Evolutionary conservation across 2,888 invertebrate genomes (phyloP).

Genomic region (Chalcis sispes): DNA sequence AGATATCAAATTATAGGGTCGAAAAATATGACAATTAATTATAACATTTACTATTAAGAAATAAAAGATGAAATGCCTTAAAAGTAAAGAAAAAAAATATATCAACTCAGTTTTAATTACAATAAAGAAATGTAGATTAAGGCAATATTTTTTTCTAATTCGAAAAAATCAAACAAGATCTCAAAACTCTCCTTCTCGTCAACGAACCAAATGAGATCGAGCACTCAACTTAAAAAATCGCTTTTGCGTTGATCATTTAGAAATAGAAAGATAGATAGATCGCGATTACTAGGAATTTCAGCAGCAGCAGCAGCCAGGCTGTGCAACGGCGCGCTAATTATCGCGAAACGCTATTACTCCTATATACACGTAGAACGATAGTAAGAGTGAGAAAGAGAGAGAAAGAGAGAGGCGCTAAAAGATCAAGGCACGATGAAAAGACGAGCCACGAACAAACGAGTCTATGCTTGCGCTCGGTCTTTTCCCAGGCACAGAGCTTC

Average conservation of each 20-base stretch:
- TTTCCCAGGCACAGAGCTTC: constrained; percentile 11
- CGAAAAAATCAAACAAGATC: constrained; percentile 6
- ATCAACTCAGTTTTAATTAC: too few species aligned
- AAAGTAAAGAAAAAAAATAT: too few species aligned
- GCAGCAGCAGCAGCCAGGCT: constrained; percentile 2
- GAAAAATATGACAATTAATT: too few species aligned
- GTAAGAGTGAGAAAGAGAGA: too few species aligned
- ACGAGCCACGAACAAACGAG: constrained; percentile 20
- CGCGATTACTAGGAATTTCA: neutral
- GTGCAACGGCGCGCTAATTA: constrained; percentile 28
- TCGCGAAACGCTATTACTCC: neutral
- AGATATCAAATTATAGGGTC: too few species aligned
- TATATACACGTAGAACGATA: too few species aligned
- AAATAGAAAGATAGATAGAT: too few species aligned
- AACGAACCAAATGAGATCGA: constrained; percentile 3
- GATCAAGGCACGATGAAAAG: constrained; percentile 38
- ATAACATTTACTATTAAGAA: too few species aligned
- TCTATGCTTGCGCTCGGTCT: constrained; percentile 10
- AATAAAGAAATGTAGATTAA: too few species aligned
- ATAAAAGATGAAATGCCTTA: too few species aligned
- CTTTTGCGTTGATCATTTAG: neutral
- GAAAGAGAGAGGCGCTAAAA: constrained; percentile 17
- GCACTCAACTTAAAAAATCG: constrained; percentile 3
- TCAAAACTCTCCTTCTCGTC: too few species aligned
- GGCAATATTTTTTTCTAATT: too few species aligned